Base-by-base conservation (phyloP, 2,113 vertebrate genomes). In the Cairina moschata region DNA sequence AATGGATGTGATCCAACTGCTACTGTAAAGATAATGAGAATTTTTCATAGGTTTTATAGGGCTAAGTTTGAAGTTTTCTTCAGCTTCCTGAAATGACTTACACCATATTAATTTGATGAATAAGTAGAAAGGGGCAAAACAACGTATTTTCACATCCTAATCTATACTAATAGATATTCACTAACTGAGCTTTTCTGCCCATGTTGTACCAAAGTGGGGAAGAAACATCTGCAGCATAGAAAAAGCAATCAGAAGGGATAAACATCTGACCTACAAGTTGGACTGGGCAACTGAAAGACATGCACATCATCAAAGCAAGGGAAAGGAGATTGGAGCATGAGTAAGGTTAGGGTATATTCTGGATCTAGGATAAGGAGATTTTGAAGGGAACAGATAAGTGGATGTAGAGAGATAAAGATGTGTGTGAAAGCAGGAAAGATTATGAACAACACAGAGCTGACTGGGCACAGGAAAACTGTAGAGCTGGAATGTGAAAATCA, bases 311-410 rank as follows among this genome's bases (percentile, higher is more conserved):
- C 55, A 88, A 77, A 95, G 87, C 22, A 59, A 80, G 44, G 52
- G 40, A 17, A 78, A 34, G 34, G 23, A 80, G 83, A 85, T 0
- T 72, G 88, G 36, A 89, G 83, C 50, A 42, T 8, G 67, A 69
- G 74, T 56, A 76, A 84, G 71, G 67, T 20, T 62, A 80, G 75
- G 18, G 55, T n/a, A 54, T 25, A 66, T 62, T 90, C 54, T 66
- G 85, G 65, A 83, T 93, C 84, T 38, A 18, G 82, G 71, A 95
- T 83, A 90, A 90, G 72, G 82, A 90, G 94, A 93, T 92, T 93
- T 86, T 60, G 73, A 59, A 86, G 32, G 3, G 5, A 77, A 50
- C 2, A 90, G 87, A 92, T 97, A 95, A 93, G 63, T 67, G 80
- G 31, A 92, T 84, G 65, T 52, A 17, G 40, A 67, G 62, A 93